These are phyloP conservation scores for Athene noctua DNA, from an alignment of 2,113 vertebrate genomes.

Conservation along the genomic window DNA sequence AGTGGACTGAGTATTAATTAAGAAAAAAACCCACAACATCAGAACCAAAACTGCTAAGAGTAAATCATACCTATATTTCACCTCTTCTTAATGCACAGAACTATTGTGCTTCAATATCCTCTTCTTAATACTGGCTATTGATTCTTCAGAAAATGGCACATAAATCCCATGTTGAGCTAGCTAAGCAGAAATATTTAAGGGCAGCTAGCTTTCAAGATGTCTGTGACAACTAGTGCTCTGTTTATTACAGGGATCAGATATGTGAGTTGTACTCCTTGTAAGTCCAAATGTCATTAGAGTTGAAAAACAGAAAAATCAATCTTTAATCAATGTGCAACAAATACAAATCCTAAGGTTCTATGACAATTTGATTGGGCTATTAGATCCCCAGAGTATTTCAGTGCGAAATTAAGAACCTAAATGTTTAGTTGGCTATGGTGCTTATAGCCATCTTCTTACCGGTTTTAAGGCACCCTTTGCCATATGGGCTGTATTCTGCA, in stretches of 20 bases:
- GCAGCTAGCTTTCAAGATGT: background rate
- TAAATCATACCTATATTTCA: background rate
- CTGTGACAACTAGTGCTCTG: background rate
- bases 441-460: background rate
- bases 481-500: background rate
- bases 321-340: background rate
- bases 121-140: background rate
- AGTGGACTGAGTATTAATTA: background rate
- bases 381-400: background rate
- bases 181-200: background rate
- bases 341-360: background rate
- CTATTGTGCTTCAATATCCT: background rate
- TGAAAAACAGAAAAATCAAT: background rate
- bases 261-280: fast-evolving
- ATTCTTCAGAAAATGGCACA: background rate
- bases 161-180: background rate
- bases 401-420: background rate
- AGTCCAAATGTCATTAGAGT: background rate
- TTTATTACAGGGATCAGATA: background rate
- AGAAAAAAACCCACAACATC: background rate
- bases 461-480: background rate
- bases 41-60: background rate
- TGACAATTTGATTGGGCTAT: background rate
- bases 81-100: background rate
- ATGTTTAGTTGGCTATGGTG: background rate